Base-by-base conservation (phyloP, 2,888 invertebrate genomes). In the Hirtodrosophila alboralis region DNA sequence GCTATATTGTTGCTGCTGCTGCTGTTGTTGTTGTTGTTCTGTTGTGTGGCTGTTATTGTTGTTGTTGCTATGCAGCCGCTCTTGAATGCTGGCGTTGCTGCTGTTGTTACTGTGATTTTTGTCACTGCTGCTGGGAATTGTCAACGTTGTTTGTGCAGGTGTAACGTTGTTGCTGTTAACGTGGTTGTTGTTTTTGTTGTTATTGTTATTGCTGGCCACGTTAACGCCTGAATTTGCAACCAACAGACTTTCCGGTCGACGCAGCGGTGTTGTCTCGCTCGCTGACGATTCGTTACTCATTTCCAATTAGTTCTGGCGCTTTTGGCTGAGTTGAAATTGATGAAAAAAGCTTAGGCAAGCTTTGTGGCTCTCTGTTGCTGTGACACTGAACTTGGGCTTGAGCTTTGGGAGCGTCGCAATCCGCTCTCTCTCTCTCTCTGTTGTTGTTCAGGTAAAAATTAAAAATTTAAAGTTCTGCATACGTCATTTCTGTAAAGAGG, bases 221-320 rank as follows among this genome's bases (percentile, higher is more conserved):
- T 78, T 75, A 48, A 66, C 52, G 62, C 28, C 41, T 59, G 74
- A 59, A 10, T 54, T 53, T 34, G 41, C 66, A 52, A 60, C 71
- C 33, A 53, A 72, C 60, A 77, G 75, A 73, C 51, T 77, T 37
- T 86, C 88, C 52, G 88, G 79, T 66, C 87, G 88, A 66, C 89
- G 88, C 37, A 90, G 81, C 84, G 90, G 90, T 90, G 90, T 90
- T 86, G 89, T 88, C 77, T 90, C 90, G 75, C 87, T 89, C 75
- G 87, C 83, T 64, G 89, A 78, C 71, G 84, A 84, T 84, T 90
- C 88, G 87, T 84, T 90, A 89, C 90, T 90, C 90, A 90, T 90
- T 88, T 52, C 43, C n/a, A 45, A 67, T 31, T 33, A 4, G 18
- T 38, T 48, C 34, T 14, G 21, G 37, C 56, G 64, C 38, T 62